Evolutionary conservation across 2,888 invertebrate species (phyloP).

Genomic region (Nymphalis urticae): DNA sequence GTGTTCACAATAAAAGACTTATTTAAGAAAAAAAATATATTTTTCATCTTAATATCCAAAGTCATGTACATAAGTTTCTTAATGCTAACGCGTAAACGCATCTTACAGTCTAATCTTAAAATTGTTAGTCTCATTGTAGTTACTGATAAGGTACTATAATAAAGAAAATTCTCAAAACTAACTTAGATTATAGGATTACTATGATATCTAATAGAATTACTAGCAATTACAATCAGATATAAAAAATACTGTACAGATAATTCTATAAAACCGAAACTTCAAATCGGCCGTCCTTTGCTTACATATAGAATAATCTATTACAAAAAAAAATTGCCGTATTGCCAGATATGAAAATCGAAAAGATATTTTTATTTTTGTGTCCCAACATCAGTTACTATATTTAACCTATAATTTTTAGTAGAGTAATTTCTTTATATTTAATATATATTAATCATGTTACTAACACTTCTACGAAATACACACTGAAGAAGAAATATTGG

Average conservation of each 20-base stretch:
- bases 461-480: conserved; percentile 17
- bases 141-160: conserved; percentile 47
- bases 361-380: background rate
- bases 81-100: conserved; percentile 46
- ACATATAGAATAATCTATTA: background rate
- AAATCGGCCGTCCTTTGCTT: background rate
- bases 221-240: conserved; percentile 5
- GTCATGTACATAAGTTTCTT: conserved; percentile 49
- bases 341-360: background rate
- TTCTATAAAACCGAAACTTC: background rate
- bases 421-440: conserved; percentile 3
- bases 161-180: conserved; percentile 41
- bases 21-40: conserved; percentile 55
- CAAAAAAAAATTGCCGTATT: background rate
- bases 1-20: conserved; percentile 34
- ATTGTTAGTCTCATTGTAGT: conserved; percentile 51
- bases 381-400: background rate
- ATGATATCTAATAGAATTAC: conserved; percentile 6
- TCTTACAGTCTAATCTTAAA: conserved; percentile 44
- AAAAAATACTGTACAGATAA: conserved; percentile 11
- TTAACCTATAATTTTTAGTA: conserved; percentile 5
- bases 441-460: conserved; percentile 15
- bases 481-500: conserved; percentile 43
- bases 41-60: conserved; percentile 53
- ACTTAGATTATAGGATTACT: conserved; percentile 27